These are phyloP conservation scores for Hypotaenidia okinawae DNA, from an alignment of 2,797 vertebrate species.

Conservation along the genomic window DNA sequence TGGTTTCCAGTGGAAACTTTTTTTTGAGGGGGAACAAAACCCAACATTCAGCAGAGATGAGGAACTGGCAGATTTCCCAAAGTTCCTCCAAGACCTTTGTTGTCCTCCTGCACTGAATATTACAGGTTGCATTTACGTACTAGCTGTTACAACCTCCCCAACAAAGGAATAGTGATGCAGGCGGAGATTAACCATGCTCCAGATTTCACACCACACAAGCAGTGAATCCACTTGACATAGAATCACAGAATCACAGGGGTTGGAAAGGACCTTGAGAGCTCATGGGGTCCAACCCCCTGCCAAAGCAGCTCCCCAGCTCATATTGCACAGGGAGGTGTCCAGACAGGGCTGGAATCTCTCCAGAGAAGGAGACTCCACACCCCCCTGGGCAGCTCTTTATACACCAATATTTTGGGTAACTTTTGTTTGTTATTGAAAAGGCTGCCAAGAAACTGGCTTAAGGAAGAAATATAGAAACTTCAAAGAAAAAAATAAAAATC, in stretches of 20 bases:
- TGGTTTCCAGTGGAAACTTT: not conserved
- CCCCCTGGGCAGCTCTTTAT: not conserved
- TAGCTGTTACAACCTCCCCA: not conserved
- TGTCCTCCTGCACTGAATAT: not conserved
- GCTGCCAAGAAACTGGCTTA: not conserved
- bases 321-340: too few species aligned
- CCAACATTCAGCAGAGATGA: not conserved
- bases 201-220: not conserved
- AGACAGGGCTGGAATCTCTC: too few species aligned
- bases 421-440: not conserved
- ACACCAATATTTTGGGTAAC: not conserved
- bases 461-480: not conserved
- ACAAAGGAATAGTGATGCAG: not conserved
- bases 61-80: not conserved
- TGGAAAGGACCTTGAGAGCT: too few species aligned
- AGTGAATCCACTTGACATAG: not conserved
- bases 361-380: too few species aligned
- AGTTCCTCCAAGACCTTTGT: not conserved
- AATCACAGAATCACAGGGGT: too few species aligned
- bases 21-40: too few species aligned
- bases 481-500: not conserved
- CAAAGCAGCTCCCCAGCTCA: too few species aligned
- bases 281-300: too few species aligned
- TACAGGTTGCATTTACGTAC: not conserved
- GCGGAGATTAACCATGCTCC: not conserved